A percentile compares a stretch with the other conserved stretches of the same genome.
phyloP scores from a whole-genome alignment of 2,888 invertebrate species.

The Horisme vitalbata region DNA sequence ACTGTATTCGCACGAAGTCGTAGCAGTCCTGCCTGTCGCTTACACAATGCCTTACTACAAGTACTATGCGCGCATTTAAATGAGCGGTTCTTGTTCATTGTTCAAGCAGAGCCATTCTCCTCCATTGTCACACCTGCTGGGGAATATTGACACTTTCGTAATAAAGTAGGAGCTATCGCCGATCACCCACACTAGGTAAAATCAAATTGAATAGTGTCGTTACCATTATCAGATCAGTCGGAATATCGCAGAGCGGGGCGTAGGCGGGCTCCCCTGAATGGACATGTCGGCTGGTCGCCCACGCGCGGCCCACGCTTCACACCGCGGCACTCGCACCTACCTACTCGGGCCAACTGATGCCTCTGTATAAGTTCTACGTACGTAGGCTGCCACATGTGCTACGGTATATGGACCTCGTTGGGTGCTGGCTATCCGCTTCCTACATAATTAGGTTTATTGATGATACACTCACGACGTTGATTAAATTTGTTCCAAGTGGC shows the following conservation, averaged over 20 bases:
- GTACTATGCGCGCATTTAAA: slow-evolving; percentile 46
- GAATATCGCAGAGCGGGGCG: slow-evolving; percentile 48
- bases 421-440: slow-evolving; percentile 36
- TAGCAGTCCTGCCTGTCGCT: slow-evolving; percentile 37
- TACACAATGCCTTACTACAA: slow-evolving; percentile 52
- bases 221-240: slow-evolving; percentile 59
- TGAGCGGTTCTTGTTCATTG: slow-evolving; percentile 39
- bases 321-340: slow-evolving; percentile 33
- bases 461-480: slow-evolving; percentile 46
- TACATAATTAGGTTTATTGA: slow-evolving; percentile 47
- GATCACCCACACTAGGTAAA: slow-evolving; percentile 47
- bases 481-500: slow-evolving; percentile 45
- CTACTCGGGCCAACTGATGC: slow-evolving; percentile 29
- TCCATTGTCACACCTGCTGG: slow-evolving; percentile 32
- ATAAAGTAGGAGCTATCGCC: slow-evolving; percentile 26
- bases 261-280: slow-evolving; percentile 71
- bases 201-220: slow-evolving; percentile 50
- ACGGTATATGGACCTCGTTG: slow-evolving; percentile 8
- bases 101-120: slow-evolving; percentile 34
- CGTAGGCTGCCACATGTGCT: slow-evolving; percentile 10
- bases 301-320: slow-evolving; percentile 47
- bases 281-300: slow-evolving; percentile 55
- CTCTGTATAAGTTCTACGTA: slow-evolving; percentile 6
- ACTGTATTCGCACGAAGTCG: slow-evolving; percentile 65
- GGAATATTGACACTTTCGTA: slow-evolving; percentile 37